Base-by-base conservation (phyloP, 2,797 vertebrate species). In the Halcyon chelicuti region DNA sequence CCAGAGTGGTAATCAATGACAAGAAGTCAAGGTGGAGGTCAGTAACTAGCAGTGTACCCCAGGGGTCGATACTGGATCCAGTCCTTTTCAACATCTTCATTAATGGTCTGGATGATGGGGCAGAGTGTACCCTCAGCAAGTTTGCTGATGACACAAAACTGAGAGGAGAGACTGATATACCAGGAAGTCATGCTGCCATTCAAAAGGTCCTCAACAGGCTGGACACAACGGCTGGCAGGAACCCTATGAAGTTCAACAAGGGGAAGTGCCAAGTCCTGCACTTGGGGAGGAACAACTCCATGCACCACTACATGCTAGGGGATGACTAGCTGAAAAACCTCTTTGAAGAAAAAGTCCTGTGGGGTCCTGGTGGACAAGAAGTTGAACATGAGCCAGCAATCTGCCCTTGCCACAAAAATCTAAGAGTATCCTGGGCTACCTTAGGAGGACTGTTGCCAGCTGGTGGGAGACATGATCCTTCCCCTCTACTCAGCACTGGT, bases 121-220 rank as follows among this genome's bases (percentile, higher is more conserved):
- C 12, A 47, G 47, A 47, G 22, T 47, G 22, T 25, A 47, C 47
- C 22, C 22, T 47, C 12, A 47, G 47, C 47, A 23, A 47, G 22
- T 25, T 47, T 47, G 47, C 21, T 25, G 47, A 25, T 47, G 47
- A 47, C 47, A 47, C 47, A 13, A 47, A 47, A 47, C 22, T n/a
- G 12, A 12, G 18, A 47, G 21, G 17, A 60, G 25, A 12, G 21
- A 5, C 29, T 60, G 39, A 26, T 66, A 33, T 1, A 2, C 17
- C 29, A 47, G 15, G 8, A 7, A 15, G 12, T 70, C 1, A 0
- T 44, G 19, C 5, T 49, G 35, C 18, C 12, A 11, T 23, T 18
- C 55, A 75, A 29, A 66, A 13, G 7, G 17, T 28, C 26, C 14
- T 42, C 3, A 18, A n/a, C 17, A 62, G 35, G 35, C 47, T 57